Evolutionary conservation across 2,888 invertebrate species (phyloP).

Genomic region (Apocheima hispidaria): DNA sequence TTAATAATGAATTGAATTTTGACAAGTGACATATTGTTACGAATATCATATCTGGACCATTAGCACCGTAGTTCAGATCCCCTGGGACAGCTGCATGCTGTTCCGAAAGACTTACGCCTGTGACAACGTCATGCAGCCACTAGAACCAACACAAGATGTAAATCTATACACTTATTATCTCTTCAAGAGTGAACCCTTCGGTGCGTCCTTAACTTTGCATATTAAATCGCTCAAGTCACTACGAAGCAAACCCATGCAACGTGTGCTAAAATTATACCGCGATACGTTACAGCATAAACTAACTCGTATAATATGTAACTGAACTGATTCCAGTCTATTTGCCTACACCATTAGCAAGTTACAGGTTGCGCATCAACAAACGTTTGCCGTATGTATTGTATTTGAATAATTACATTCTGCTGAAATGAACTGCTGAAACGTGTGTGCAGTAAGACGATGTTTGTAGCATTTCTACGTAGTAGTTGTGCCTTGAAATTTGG

Average conservation of each 20-base stretch:
- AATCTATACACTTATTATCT: too few relatives aligned
- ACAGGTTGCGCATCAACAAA: conserved; percentile 40
- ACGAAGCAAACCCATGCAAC: not conserved
- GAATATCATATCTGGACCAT: too few relatives aligned
- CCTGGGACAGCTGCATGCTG: too few relatives aligned
- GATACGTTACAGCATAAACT: conserved; percentile 1
- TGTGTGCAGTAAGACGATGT: not conserved
- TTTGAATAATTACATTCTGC: conserved; percentile 38
- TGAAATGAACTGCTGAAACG: conserved; percentile 24
- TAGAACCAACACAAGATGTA: too few relatives aligned
- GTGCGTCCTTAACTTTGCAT: not conserved
- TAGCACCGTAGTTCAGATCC: too few relatives aligned
- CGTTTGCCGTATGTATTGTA: conserved; percentile 32
- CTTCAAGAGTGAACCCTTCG: too few relatives aligned
- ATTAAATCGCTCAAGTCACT: not conserved
- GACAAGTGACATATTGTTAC: too few relatives aligned
- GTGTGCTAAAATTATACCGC: not conserved
- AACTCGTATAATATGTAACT: not conserved
- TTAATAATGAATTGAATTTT: too few relatives aligned
- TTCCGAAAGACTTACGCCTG: too few relatives aligned
- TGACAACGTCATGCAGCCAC: too few relatives aligned
- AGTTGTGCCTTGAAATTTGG: not conserved
- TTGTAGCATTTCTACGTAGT: too few relatives aligned
- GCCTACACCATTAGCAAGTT: conserved; percentile 23
- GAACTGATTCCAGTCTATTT: conserved; percentile 11